Evolutionary conservation across 2,888 invertebrate genomes (phyloP).

Genomic region (Xestia xanthographa): DNA sequence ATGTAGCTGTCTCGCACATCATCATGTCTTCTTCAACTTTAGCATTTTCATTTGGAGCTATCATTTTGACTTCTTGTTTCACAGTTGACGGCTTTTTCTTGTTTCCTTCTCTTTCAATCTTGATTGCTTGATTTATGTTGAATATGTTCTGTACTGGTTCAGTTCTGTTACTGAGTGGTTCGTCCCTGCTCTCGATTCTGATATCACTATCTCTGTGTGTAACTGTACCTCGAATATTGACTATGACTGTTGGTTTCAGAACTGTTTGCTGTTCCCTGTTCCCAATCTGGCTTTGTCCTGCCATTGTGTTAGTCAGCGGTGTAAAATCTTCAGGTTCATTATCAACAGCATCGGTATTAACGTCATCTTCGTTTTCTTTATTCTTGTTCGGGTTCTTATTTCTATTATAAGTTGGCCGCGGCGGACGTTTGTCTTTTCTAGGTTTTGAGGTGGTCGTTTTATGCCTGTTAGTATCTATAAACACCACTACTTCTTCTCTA

Average conservation of each 20-base stretch:
- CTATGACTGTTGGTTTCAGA: slow-evolving; percentile 87
- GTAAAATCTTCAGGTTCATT: slow-evolving; percentile 64
- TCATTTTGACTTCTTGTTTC: slow-evolving; percentile 75
- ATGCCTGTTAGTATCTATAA: slow-evolving; percentile 76
- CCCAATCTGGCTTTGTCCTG: slow-evolving; percentile 87
- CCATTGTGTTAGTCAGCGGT: slow-evolving; percentile 82
- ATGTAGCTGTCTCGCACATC: slow-evolving; percentile 81
- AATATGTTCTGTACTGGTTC: slow-evolving; percentile 82
- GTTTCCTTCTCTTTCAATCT: slow-evolving; percentile 75
- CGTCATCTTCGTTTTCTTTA: slow-evolving; percentile 65
- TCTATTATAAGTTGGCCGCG: slow-evolving; percentile 64
- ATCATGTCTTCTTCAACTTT: slow-evolving; percentile 81
- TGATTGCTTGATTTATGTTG: slow-evolving; percentile 87
- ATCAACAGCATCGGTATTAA: slow-evolving; percentile 65
- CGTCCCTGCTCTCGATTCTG: slow-evolving; percentile 80
- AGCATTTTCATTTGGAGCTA: slow-evolving; percentile 62
- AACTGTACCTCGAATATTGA: slow-evolving; percentile 85
- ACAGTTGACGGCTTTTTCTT: slow-evolving; percentile 69
- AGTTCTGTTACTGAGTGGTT: slow-evolving; percentile 61
- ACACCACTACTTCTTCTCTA: slow-evolving; percentile 81
- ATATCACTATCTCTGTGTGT: slow-evolving; percentile 84
- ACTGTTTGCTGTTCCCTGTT: slow-evolving; percentile 87
- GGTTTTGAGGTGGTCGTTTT: slow-evolving; percentile 77
- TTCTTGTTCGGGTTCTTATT: slow-evolving; percentile 72
- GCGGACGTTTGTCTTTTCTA: slow-evolving; percentile 70